Evolutionary conservation across 2,797 vertebrate genomes (phyloP).

Genomic region (Pogonophryne albipinna): DNA sequence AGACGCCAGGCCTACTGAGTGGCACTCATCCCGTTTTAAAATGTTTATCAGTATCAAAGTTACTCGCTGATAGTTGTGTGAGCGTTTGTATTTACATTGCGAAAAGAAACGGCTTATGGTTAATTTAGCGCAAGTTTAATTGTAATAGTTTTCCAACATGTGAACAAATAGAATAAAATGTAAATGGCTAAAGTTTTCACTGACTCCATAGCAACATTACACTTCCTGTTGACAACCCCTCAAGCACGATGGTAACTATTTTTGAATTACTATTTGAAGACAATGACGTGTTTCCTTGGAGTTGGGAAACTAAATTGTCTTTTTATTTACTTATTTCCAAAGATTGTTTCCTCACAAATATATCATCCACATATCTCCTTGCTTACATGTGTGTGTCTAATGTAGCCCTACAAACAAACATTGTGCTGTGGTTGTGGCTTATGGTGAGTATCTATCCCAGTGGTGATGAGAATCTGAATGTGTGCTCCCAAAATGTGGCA

Average conservation of each 20-base stretch:
- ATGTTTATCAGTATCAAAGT: background rate
- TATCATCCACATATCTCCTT: constrained; percentile 20
- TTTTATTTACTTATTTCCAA: too few relatives aligned
- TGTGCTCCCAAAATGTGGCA: constrained; percentile 28
- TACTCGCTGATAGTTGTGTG: background rate
- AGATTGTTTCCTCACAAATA: constrained; percentile 14
- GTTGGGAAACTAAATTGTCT: background rate
- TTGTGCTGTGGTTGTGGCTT: constrained; percentile 26
- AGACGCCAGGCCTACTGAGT: too few relatives aligned
- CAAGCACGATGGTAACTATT: background rate
- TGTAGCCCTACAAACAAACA: constrained; percentile 31
- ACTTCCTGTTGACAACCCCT: background rate
- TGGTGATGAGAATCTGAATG: constrained; percentile 33
- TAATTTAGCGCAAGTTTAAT: background rate
- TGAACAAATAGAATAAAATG: background rate
- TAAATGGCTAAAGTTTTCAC: background rate
- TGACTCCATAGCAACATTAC: background rate
- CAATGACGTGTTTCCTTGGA: background rate
- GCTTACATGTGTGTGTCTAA: constrained; percentile 19
- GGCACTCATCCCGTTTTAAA: background rate
- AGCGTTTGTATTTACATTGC: background rate
- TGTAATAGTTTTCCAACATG: background rate
- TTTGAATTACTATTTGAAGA: background rate
- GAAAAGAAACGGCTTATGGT: background rate
- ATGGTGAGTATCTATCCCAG: constrained; percentile 12